Conservation (phyloP, 1,140 invertebrate species). For the Augochlora pura region DNA sequence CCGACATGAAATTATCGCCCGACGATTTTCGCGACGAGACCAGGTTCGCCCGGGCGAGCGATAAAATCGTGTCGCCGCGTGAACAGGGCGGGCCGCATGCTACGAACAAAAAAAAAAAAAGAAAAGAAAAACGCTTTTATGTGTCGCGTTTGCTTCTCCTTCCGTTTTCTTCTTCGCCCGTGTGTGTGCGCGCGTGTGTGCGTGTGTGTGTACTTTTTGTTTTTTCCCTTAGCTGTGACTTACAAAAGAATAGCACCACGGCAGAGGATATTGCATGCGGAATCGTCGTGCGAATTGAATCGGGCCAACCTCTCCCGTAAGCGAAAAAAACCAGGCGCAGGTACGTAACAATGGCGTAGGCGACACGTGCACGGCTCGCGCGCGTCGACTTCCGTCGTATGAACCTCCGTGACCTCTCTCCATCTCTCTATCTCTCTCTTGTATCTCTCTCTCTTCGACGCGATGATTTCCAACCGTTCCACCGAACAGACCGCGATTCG, state of each 20-base stretch:
- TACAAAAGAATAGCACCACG: constrained; percentile 79
- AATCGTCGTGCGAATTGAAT: constrained; percentile 43
- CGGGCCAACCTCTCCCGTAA: constrained; percentile 82
- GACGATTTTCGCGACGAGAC: background rate
- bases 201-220: constrained; percentile 64
- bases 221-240: constrained; percentile 77
- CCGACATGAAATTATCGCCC: no score
- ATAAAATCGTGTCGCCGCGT: background rate
- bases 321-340: constrained; percentile 87
- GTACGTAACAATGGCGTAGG: constrained; percentile 76
- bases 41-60: no score
- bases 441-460: no score
- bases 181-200: constrained; percentile 60
- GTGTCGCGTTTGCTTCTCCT: constrained; percentile 64
- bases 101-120: no score
- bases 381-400: background rate
- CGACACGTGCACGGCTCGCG: constrained; percentile 12
- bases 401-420: no score
- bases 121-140: constrained; percentile 38
- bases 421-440: no score
- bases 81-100: constrained; percentile 29
- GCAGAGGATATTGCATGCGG: constrained; percentile 70
- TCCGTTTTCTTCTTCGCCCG: constrained; percentile 64
- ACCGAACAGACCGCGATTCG: no score
- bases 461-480: background rate